Evolutionary conservation across 1,140 invertebrate species (phyloP), one percentile per base, ranked within the genome.

Genomic region (Argopecten irradians): DNA sequence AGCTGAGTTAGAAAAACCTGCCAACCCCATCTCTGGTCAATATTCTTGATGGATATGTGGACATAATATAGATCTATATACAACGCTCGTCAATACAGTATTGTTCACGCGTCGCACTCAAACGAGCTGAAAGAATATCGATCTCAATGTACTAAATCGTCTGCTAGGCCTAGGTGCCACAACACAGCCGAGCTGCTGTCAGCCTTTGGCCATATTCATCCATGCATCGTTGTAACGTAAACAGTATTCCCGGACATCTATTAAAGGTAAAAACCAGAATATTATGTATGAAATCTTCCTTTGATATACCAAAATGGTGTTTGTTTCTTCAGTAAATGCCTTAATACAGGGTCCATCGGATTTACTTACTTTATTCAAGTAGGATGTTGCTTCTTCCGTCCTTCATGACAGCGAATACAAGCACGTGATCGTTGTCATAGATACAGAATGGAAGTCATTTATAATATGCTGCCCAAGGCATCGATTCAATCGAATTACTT

Each of bases 371-470:
- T 71, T n/a, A 71, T 28, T 28, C 55, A n/a, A 71, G 28, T 28
- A n/a, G n/a, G 8, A 71, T 28, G n/a, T 16, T 16, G 22, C 55
- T 71, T 71, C 55, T 71, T 46, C 55, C 55, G 55, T 71, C 55
- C 55, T 71, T 71, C 55, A 71, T 71, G 55, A 71, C 55, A 71
- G 55, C 28, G 55, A 71, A 71, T 71, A 71, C 55, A 7, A 28
- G 55, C 55, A 71, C 55, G 55, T 71, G 55, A 71, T 71, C n/a
- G 55, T 71, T 28, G 55, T 71, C 55, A 71, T 71, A 71, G 55
- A 71, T 71, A 71, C 55, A 71, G 55, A 71, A 71, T 71, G 22
- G 55, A 71, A 71, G 55, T 71, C n/a, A 71, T n/a, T n/a, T n/a
- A n/a, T n/a, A n/a, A n/a, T n/a, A n/a, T 71, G 55, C 55, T 71